Evolutionary conservation across 2,113 vertebrate species (phyloP).

Genomic region (Octodon degus): DNA sequence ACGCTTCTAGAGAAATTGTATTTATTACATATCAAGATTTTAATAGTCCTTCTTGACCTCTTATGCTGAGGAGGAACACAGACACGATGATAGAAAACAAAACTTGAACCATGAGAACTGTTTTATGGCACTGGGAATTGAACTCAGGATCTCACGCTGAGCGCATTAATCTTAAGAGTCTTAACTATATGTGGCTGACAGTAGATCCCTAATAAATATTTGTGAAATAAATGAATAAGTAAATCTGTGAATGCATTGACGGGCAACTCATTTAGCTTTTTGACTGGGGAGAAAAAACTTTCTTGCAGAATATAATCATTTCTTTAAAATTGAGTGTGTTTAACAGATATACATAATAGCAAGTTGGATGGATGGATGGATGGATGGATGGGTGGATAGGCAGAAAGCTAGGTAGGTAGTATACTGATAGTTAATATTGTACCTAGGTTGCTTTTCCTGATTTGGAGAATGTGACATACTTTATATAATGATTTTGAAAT

Average conservation of each 20-base stretch:
- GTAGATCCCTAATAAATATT: neutral
- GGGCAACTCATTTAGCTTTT: neutral
- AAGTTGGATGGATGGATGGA: neutral
- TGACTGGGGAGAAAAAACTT: neutral
- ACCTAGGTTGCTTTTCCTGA: neutral
- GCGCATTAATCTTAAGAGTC: neutral
- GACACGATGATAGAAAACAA: neutral
- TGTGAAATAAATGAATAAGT: constrained; percentile 14
- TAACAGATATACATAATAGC: neutral
- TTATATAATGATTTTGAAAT: neutral
- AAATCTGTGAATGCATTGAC: neutral
- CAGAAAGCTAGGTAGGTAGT: neutral
- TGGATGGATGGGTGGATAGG: neutral
- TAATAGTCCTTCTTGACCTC: neutral
- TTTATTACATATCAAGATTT: neutral
- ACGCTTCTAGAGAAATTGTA: neutral
- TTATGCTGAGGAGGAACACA: neutral
- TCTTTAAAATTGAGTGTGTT: constrained; percentile 16
- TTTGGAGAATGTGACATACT: neutral
- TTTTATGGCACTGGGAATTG: no score
- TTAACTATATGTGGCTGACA: neutral
- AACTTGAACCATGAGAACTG: neutral
- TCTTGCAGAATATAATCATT: neutral
- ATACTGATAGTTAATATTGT: neutral
- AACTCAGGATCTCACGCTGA: neutral